Conservation (phyloP, 2,797 vertebrate species). For the Xerus rutilus region DNA sequence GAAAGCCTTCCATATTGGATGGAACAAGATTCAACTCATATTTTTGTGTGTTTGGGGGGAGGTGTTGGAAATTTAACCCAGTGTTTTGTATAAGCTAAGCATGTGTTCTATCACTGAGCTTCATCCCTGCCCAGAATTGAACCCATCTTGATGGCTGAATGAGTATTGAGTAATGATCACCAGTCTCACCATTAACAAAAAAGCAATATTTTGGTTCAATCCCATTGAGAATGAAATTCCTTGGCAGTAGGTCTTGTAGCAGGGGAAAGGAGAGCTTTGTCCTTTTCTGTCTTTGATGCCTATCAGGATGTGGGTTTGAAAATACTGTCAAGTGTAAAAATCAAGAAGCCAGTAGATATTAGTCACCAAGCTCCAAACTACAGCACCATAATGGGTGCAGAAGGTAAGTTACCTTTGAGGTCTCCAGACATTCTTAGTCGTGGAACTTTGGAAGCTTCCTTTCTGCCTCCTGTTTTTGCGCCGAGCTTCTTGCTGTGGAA, state of each 20-base stretch:
- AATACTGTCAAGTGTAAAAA: slow-evolving; percentile 82
- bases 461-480: not conserved
- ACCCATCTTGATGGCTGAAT: not conserved
- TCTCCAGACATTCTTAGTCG: not conserved
- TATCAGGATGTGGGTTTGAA: no score
- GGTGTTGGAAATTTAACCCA: no score
- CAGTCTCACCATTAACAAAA: not conserved
- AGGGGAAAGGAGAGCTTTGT: not conserved
- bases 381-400: rapidly evolving
- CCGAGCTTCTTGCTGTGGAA: not conserved
- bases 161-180: not conserved
- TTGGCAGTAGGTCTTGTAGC: not conserved
- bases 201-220: slow-evolving; percentile 9
- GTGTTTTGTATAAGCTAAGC: no score
- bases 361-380: not conserved
- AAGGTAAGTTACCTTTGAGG: not conserved
- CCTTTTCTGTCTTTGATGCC: no score
- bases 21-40: not conserved
- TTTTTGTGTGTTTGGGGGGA: no score
- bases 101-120: no score
- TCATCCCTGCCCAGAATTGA: not conserved
- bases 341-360: slow-evolving; percentile 85
- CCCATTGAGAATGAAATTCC: not conserved
- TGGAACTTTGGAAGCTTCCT: not conserved
- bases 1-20: not conserved